Percentiles rank a stretch among this genome's conserved stretches.
Conservation (phyloP, 35 echinoderm and acorn worm species). For the Apostichopus japonicus region DNA sequence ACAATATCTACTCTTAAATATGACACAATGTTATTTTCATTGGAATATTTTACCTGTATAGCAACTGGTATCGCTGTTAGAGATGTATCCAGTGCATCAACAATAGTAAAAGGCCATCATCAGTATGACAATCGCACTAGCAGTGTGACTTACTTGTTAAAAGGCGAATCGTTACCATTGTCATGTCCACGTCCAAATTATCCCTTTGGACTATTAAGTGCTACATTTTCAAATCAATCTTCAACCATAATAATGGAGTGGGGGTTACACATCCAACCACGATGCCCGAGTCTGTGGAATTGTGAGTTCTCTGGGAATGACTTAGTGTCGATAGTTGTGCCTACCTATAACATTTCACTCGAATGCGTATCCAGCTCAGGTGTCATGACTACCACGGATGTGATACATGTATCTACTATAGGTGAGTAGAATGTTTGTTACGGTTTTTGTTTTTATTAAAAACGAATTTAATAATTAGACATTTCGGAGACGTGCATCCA, state of each 20-base stretch:
- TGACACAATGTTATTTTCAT: neutral
- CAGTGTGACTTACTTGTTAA: neutral
- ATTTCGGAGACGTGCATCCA: too few relatives aligned
- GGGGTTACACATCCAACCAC: neutral
- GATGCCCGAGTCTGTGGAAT: neutral
- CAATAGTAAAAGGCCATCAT: neutral
- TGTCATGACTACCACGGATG: too few relatives aligned
- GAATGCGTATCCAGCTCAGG: neutral
- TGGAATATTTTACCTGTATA: constrained; percentile 7
- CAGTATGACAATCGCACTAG: neutral
- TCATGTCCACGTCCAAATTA: neutral
- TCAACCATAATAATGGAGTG: neutral
- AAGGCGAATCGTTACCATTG: neutral
- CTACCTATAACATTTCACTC: neutral
- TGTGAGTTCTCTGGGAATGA: neutral
- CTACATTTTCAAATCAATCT: neutral
- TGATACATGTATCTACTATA: too few relatives aligned
- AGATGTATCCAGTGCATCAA: neutral
- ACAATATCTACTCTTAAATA: neutral
- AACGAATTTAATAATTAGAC: too few relatives aligned
- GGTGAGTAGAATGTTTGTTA: too few relatives aligned
- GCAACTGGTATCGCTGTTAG: neutral
- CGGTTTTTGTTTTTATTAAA: too few relatives aligned
- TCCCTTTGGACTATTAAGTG: neutral
- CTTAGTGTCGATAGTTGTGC: neutral